Base-by-base conservation (phyloP, 2,797 vertebrate species). In the Cheracebus regulus region DNA sequence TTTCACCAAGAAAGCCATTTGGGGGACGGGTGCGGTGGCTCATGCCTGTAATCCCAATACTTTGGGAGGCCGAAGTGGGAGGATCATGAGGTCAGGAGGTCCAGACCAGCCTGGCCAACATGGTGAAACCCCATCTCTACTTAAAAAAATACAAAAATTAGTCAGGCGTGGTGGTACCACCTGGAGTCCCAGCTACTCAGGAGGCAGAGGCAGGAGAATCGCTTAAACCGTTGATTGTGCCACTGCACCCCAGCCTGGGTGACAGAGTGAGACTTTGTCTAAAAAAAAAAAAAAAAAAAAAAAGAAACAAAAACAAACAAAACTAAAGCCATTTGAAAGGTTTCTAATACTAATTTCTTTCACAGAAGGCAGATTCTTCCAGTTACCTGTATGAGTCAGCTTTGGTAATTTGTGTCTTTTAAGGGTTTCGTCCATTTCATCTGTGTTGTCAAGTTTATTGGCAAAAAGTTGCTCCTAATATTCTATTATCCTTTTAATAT, bases 381-480 rank as follows among this genome's bases (percentile, higher is more conserved):
- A 48, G 48, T 79, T 79, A 70, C 26, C 39, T 48, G 19, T 26
- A 44, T 44, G n/a, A 72, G 19, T 58, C 55, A 95, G 50, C n/a
- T 90, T 90, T 78, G 9, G 2, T 79, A n/a, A 85, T 58, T 90
- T 72, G 72, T 57, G 39, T 78, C 58, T 95, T 85, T 79, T 70
- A 85, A 72, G 50, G 12, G 61, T 14, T 81, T 48, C 36, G 17
- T 81, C 22, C 9, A 61, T 81, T 67, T 81, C 83, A 81, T 22
- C 22, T 78, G 24, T 20, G 4, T 44, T 95, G 52, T 87, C 55
- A 4, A 80, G 79, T 64, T 30, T 64, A 64, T 64, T 26, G 30
- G 44, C 64, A 80, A 72, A 57, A 95, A 95, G 50, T 44, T 95
- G 41, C 52, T 91, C 58, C 20, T 30, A 79, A 79, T 85, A 79